Evolutionary conservation across 2,113 vertebrate species (phyloP).

Genomic region (Laticauda colubrina): DNA sequence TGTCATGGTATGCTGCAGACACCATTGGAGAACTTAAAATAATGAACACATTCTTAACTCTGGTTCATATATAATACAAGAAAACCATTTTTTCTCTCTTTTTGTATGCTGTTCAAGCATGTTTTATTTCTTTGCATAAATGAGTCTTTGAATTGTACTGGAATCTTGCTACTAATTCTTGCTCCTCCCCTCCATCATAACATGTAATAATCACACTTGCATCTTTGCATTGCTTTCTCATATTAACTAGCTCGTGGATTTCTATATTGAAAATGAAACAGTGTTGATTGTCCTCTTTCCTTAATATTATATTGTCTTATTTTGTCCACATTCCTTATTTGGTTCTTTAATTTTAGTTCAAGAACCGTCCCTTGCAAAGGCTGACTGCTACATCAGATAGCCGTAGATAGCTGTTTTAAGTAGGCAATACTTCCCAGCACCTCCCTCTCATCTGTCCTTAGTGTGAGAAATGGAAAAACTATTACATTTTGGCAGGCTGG

Average conservation of each 20-base stretch:
- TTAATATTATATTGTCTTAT: not conserved
- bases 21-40: not conserved
- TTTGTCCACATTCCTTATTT: not conserved
- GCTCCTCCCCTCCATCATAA: not conserved
- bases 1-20: not conserved
- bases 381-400: not conserved
- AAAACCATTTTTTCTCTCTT: not conserved
- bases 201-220: not conserved
- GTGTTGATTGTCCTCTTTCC: not conserved
- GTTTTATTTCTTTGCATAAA: not conserved
- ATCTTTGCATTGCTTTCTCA: not conserved
- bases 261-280: not conserved
- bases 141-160: not conserved
- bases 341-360: not conserved
- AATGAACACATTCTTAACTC: not conserved
- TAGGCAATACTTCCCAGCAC: not conserved
- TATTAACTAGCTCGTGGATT: not conserved
- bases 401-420: not conserved
- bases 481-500: slow-evolving; percentile 15
- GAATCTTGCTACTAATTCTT: not conserved
- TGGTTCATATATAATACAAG: not conserved
- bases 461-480: slow-evolving; percentile 19
- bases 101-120: not conserved
- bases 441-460: not conserved
- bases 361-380: not conserved